Conservation (phyloP, 2,113 vertebrate genomes). For the Puma concolor region DNA sequence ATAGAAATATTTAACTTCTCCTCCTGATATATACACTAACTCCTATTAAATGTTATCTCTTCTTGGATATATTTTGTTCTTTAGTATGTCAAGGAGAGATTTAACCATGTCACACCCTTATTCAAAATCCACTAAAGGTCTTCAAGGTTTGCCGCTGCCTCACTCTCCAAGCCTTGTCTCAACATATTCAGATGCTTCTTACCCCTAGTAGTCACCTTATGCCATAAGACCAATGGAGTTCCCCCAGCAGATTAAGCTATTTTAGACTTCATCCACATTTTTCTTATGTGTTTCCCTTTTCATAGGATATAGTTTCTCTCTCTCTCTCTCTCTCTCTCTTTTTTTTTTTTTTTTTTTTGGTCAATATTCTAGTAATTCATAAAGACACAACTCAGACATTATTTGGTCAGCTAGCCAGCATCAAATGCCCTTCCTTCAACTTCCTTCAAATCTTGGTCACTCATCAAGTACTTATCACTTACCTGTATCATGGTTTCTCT, state of each 20-base stretch:
- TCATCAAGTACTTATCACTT: neutral
- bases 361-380: neutral
- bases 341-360: neutral
- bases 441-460: too few relatives aligned
- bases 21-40: neutral
- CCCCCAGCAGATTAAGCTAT: too few relatives aligned
- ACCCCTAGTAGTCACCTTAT: neutral
- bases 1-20: neutral
- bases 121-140: neutral
- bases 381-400: neutral
- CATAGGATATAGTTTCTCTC: neutral
- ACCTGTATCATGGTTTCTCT: neutral
- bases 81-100: neutral
- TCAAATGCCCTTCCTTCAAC: neutral
- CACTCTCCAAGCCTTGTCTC: neutral
- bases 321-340: too few relatives aligned
- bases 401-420: neutral
- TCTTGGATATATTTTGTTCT: neutral
- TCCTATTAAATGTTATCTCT: neutral
- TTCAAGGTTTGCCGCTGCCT: neutral
- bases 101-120: neutral
- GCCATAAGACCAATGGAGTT: neutral
- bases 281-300: neutral
- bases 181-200: neutral
- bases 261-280: neutral